phyloP scores from a whole-genome alignment of 2,113 vertebrate species.

The Neogale vison region DNA sequence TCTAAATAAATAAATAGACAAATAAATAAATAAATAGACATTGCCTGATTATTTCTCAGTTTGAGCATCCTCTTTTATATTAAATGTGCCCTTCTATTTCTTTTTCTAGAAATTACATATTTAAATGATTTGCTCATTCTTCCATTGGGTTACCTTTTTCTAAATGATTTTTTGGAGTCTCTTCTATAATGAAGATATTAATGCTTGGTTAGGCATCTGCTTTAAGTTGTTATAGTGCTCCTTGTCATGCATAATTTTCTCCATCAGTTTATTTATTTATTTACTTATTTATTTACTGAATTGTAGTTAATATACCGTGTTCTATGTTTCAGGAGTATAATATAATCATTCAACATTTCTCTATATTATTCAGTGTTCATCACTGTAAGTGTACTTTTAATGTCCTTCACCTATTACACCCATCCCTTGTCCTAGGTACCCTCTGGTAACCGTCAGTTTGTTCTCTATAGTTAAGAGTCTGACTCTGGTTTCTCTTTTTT shows the following conservation, averaged over 20 bases:
- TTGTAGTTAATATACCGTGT: neutral
- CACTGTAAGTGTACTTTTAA: neutral
- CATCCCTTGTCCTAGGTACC: neutral
- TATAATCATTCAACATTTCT: neutral
- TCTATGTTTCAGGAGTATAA: neutral
- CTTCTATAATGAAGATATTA: neutral
- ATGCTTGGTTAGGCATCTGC: neutral
- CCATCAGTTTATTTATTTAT: neutral
- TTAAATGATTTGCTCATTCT: neutral
- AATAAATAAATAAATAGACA: neutral
- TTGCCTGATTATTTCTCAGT: neutral
- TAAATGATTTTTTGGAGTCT: neutral
- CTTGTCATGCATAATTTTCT: neutral
- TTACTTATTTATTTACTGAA: neutral
- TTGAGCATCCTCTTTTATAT: neutral
- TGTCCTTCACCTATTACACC: neutral
- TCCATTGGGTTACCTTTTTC: neutral
- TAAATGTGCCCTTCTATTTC: neutral
- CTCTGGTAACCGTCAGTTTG: neutral
- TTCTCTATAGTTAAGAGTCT: neutral
- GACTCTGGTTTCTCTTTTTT: neutral
- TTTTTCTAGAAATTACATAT: neutral
- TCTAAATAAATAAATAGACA: neutral
- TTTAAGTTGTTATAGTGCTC: neutral
- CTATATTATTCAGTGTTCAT: neutral